These are phyloP conservation scores for Thymallus thymallus DNA, from an alignment of 2,113 vertebrate genomes.

Conservation along the genomic window DNA sequence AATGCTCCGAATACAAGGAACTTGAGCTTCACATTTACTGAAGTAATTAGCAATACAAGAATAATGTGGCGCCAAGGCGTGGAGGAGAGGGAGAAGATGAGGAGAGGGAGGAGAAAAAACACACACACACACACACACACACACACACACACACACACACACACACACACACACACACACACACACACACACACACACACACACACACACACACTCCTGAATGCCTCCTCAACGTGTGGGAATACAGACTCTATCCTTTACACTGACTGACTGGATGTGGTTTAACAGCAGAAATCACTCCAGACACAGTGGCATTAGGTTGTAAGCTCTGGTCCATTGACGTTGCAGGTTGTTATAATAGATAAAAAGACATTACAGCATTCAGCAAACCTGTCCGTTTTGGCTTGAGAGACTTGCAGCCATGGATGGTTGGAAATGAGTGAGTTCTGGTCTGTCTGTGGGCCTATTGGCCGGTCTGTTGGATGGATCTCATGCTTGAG, in stretches of 20 bases:
- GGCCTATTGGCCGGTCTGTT: not conserved
- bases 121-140: too few species aligned
- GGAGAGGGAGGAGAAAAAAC: too few species aligned
- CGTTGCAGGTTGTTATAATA: conserved; percentile 59
- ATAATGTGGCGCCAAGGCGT: conserved; percentile 15
- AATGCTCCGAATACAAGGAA: too few species aligned
- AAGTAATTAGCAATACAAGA: too few species aligned
- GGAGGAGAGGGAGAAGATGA: too few species aligned
- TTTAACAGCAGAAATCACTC: conserved; percentile 49
- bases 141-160: too few species aligned
- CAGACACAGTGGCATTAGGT: conserved; percentile 55
- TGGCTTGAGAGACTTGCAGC: conserved; percentile 30
- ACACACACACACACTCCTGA: too few species aligned
- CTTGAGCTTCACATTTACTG: too few species aligned
- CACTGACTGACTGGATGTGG: conserved; percentile 8
- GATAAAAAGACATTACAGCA: conserved; percentile 42
- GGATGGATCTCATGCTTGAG: not conserved
- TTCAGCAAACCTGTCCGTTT: conserved; percentile 34
- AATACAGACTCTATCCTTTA: conserved; percentile 27
- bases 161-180: conserved; percentile 24
- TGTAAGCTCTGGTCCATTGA: conserved; percentile 60
- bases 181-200: not conserved
- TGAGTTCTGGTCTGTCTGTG: conserved; percentile 1
- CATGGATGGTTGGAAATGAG: not conserved
- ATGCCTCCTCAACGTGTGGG: conserved; percentile 25